A percentile compares a stretch with the other conserved stretches of the same genome.
Conservation (phyloP, 1,140 invertebrate species). For the Portunus trituberculatus region DNA sequence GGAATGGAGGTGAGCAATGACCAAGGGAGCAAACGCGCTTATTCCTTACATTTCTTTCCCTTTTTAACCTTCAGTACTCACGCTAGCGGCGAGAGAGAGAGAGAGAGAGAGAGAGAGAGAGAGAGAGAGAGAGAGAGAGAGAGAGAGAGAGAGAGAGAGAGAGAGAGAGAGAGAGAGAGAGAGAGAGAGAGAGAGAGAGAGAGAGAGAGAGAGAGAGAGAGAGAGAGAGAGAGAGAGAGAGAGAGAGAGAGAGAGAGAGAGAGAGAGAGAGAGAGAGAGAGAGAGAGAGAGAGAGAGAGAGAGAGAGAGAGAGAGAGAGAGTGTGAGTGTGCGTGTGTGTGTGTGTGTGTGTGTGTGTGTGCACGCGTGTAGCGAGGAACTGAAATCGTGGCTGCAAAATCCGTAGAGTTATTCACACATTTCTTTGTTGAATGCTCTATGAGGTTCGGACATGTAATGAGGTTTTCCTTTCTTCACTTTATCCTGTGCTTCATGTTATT, state of each 20-base stretch:
- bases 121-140: neutral
- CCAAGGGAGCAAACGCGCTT: neutral
- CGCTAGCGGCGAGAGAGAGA: neutral
- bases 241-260: constrained; percentile 45
- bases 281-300: neutral
- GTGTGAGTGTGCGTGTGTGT: neutral
- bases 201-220: too few species aligned
- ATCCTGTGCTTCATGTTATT: too few species aligned
- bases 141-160: neutral
- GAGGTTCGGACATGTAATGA: too few species aligned
- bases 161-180: neutral
- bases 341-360: neutral
- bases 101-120: constrained; percentile 34
- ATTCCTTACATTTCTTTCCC: neutral
- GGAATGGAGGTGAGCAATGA: too few species aligned
- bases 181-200: neutral
- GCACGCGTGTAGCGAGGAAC: neutral
- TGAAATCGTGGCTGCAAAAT: neutral
- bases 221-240: too few species aligned
- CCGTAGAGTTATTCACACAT: neutral
- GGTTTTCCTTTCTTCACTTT: too few species aligned
- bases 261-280: constrained; percentile 36
- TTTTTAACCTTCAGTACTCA: neutral
- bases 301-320: constrained; percentile 8
- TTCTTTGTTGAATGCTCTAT: too few species aligned